Evolutionary conservation across 2,797 vertebrate genomes (phyloP), one percentile per base, ranked within the genome.

Genomic region (Microctenopoma lineatum): DNA sequence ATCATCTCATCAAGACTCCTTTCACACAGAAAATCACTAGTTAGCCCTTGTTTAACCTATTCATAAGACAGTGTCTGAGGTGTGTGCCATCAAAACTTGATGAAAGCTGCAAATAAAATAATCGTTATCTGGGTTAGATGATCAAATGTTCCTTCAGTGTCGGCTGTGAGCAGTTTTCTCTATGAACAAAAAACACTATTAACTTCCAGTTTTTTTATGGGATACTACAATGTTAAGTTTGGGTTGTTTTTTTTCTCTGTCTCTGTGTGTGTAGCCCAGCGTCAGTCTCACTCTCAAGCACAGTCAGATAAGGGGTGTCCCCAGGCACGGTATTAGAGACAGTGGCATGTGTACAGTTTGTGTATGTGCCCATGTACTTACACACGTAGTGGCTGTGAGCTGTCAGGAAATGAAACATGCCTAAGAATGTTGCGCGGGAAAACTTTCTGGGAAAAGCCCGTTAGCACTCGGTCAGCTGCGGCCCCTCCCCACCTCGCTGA

Each of bases 381-480:
- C 60, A 63, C 15, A 6, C 36, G 55, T 38, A 65, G 83, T 73
- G 73, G 80, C 84, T 42, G 80, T 79, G 62, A 86, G 69, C 58
- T 58, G 36, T 42, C 87, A 89, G 91, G 91, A 94, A 92, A 91
- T 88, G 78, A 90, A 77, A 77, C 46, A 27, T 77, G 70, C 79
- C 79, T 79, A 85, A 84, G 91, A 93, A 90, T 84, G 84, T 65
- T 75, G 82, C 74, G 84, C 80, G 83, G 86, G 85, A 92, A 90
- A 88, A 82, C 53, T 71, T 72, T 77, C 79, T 90, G 90, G 86
- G 86, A 89, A 89, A 87, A 83, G 75, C 79, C 82, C 56, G 18
- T 67, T 60, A 18, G 45, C 44, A 61, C 69, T 70, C 44, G 57
- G 77, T 84, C 78, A 78, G 73, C 80, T 80, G 75, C 59, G 38